phyloP scores from a whole-genome alignment of 1,140 invertebrate species.

The Neotoxoptera formosana region DNA sequence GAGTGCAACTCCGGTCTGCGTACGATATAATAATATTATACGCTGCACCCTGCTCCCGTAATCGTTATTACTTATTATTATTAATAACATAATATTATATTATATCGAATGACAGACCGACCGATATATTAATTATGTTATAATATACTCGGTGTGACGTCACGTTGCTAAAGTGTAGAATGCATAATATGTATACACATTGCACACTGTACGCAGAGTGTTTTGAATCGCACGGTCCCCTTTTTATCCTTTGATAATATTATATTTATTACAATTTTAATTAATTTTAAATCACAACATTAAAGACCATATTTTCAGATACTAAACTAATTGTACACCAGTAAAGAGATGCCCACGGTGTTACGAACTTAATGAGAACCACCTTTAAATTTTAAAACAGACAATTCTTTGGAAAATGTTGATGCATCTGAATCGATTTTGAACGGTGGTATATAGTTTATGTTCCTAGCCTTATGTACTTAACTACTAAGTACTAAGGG shows the following conservation, averaged over 20 bases:
- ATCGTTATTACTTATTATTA: not conserved
- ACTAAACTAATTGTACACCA: no score
- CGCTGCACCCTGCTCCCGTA: not conserved
- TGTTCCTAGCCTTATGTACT: no score
- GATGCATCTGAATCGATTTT: no score
- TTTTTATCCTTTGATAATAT: not conserved
- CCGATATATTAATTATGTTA: not conserved
- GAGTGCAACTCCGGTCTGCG: not conserved
- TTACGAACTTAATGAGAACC: no score
- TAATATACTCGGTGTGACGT: not conserved
- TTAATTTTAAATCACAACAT: not conserved
- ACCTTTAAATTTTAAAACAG: no score
- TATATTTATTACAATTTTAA: not conserved
- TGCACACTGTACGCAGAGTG: not conserved
- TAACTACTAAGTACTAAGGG: no score
- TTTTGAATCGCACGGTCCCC: accelerated
- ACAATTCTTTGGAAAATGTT: no score
- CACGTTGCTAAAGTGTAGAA: not conserved
- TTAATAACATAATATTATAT: not conserved
- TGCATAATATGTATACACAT: not conserved
- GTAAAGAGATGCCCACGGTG: no score
- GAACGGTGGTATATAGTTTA: no score
- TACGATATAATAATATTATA: not conserved
- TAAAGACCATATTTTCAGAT: no score
- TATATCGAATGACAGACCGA: not conserved